Evolutionary conservation across 2,888 invertebrate genomes (phyloP).

Genomic region (Polyploca ridens): DNA sequence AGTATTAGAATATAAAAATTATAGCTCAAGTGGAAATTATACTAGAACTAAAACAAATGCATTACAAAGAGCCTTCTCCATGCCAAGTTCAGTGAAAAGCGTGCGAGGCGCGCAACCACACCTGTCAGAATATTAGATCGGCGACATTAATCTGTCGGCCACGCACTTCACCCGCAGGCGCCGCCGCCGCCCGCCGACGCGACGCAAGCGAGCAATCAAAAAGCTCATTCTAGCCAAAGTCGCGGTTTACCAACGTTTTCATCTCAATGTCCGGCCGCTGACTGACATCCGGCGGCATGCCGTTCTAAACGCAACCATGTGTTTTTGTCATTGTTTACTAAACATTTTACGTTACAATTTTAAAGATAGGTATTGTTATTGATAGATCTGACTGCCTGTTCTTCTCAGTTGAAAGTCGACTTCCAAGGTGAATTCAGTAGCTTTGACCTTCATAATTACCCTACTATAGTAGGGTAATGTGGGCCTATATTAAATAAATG

Average conservation of each 20-base stretch:
- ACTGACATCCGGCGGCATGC: constrained; percentile 48
- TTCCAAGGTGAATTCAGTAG: too few species aligned
- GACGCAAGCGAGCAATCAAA: constrained; percentile 64
- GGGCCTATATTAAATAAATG: too few species aligned
- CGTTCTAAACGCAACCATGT: background rate
- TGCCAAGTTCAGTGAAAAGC: constrained; percentile 15
- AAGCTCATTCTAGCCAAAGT: constrained; percentile 67
- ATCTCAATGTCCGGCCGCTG: constrained; percentile 64
- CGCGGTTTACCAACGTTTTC: constrained; percentile 66
- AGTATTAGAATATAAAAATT: too few species aligned
- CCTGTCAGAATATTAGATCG: constrained; percentile 79
- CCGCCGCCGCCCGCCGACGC: constrained; percentile 25
- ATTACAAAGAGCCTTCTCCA: constrained; percentile 31
- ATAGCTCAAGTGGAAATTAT: too few species aligned
- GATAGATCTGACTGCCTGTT: too few species aligned
- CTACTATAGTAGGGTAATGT: too few species aligned
- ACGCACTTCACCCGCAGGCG: constrained; percentile 27
- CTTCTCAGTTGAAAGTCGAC: too few species aligned
- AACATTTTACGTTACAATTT: too few species aligned
- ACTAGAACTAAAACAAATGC: too few species aligned
- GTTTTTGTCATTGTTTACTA: background rate
- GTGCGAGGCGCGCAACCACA: constrained; percentile 48
- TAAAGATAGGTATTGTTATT: too few species aligned
- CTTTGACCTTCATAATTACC: too few species aligned
- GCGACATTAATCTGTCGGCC: constrained; percentile 70